A percentile compares a stretch with the other conserved stretches of the same genome.
Conservation (phyloP, 2,797 vertebrate genomes). For the Pipistrellus pygmaeus region DNA sequence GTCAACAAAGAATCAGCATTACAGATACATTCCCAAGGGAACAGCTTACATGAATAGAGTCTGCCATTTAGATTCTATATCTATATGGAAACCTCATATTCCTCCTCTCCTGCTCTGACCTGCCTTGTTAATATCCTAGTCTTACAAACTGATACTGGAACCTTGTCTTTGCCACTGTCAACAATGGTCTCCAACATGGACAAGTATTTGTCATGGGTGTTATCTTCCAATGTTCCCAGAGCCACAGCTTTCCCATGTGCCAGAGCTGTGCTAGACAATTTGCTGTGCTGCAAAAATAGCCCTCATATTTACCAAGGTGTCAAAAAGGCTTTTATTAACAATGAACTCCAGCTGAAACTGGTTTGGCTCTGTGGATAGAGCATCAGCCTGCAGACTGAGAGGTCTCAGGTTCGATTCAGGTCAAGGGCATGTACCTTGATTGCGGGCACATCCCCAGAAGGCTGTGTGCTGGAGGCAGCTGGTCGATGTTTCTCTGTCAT, state of each 20-base stretch:
- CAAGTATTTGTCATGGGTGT: background rate
- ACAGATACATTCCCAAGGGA: background rate
- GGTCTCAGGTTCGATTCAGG: too few species aligned
- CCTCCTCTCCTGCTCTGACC: background rate
- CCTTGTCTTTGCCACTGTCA: background rate
- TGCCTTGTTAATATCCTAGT: background rate
- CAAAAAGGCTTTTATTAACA: background rate
- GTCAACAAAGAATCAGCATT: background rate
- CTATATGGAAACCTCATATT: background rate
- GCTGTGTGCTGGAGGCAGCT: too few species aligned
- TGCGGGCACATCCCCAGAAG: too few species aligned
- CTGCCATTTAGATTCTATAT: background rate
- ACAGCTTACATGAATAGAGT: background rate
- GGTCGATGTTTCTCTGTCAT: too few species aligned
- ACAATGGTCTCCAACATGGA: background rate
- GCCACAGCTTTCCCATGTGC: background rate
- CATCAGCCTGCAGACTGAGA: too few species aligned
- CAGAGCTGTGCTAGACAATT: background rate
- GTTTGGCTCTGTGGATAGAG: too few species aligned
- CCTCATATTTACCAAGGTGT: background rate
- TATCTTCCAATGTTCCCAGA: background rate
- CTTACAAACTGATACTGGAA: background rate
- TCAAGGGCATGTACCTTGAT: too few species aligned
- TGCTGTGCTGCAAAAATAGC: background rate
- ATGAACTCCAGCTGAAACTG: too few species aligned